Evolutionary conservation across 1,140 invertebrate genomes (phyloP).

Genomic region (Agrilus planipennis): DNA sequence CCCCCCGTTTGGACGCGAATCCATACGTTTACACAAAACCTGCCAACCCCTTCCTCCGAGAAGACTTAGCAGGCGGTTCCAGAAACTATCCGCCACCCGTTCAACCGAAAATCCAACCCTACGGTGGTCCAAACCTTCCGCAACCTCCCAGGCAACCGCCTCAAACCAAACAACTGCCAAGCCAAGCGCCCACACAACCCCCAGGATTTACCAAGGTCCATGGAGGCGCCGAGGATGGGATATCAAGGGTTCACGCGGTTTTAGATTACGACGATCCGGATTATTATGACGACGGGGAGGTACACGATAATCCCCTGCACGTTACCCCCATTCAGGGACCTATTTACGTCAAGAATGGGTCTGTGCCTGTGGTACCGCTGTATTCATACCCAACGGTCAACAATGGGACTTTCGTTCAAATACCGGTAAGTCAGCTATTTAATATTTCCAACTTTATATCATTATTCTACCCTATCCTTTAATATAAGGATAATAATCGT

Average conservation of each 20-base stretch:
- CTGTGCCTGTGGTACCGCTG: conserved; percentile 71
- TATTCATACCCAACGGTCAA: conserved; percentile 70
- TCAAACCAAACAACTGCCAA: no score
- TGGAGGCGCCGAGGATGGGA: conserved; percentile 30
- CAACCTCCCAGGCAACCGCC: no score
- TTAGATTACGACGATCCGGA: conserved; percentile 45
- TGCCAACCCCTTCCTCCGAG: no score
- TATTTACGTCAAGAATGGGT: conserved; percentile 64
- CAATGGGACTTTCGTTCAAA: conserved; percentile 73
- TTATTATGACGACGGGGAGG: conserved; percentile 37
- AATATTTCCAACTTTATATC: no score
- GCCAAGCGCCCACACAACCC: conserved; percentile 8
- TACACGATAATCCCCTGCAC: conserved; percentile 32
- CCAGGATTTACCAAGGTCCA: conserved; percentile 12
- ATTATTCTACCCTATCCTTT: no score
- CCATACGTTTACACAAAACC: no score
- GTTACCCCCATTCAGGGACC: conserved; percentile 73
- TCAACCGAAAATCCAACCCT: no score
- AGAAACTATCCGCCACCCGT: no score
- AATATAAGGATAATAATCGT: no score
- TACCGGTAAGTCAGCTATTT: conserved; percentile 57
- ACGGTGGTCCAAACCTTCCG: no score
- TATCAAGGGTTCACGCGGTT: conserved; percentile 56
- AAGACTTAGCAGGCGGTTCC: no score
- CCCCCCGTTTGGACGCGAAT: no score